Evolutionary conservation across 2,113 vertebrate genomes (phyloP), one percentile per base, ranked within the genome.

Genomic region (Tichodroma muraria): DNA sequence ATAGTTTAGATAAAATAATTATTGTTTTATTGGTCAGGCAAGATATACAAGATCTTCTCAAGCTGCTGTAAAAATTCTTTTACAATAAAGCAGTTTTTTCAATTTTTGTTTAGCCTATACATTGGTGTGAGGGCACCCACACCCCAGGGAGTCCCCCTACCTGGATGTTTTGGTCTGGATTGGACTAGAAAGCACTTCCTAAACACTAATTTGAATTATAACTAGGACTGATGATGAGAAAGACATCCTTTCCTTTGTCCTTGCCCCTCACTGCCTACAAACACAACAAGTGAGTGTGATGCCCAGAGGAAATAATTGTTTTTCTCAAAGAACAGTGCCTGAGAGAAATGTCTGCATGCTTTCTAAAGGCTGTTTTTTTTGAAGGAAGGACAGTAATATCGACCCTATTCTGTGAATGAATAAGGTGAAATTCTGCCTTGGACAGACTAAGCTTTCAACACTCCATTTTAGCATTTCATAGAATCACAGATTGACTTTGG

Each of bases 61-160:
- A 12, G 13, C 44, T 49, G 4, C 14, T 14, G 6, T 31, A 93
- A 73, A 71, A 68, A 30, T 21, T 3, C 5, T 83, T 71, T 61
- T 15, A 57, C 66, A 76, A 33, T 42, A 6, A 3, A 42, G 3
- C 10, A 47, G 8, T 63, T 68, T 56, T 53, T 44, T 38, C 7
- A 44, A 6, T 13, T 42, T 87, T 68, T 45, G 3, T n/a, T 70
- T 40, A 78, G 3, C 18, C 15, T 68, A 33, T 6, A 40, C 4
- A 19, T 20, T 19, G 25, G 4, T n/a, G 7, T 18, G 11, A 38
- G 6, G 4, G 10, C 11, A 77, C 0, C 2, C 14, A 49, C 3
- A 54, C 3, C 4, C 12, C 18, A 52, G 47, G 7, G 24, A 56
- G 3, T 0, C 3, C 6, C 6, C 4, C 4, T 24, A 4, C 9